Conservation (phyloP, 2,888 invertebrate genomes). For the Nemapogon koenigi region DNA sequence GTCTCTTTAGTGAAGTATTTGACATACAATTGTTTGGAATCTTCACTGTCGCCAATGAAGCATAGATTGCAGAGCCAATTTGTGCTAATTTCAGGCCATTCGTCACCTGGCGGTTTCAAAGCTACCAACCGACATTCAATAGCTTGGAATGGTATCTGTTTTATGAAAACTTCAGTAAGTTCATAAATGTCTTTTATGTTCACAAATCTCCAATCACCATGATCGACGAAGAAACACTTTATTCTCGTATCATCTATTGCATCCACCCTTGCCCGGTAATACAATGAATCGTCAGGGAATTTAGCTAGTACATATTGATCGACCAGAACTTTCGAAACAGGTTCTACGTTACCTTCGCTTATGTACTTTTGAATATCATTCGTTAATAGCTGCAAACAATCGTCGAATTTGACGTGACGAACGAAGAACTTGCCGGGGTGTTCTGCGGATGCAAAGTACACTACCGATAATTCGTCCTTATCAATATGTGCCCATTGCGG, state of each 20-base stretch:
- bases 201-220: slow-evolving; percentile 61
- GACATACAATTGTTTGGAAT: slow-evolving; percentile 42
- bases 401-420: slow-evolving; percentile 47
- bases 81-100: slow-evolving; percentile 59
- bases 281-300: slow-evolving; percentile 44
- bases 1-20: slow-evolving; percentile 43
- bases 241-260: slow-evolving; percentile 35
- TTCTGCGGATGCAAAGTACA: slow-evolving; percentile 46
- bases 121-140: slow-evolving; percentile 69
- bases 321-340: slow-evolving; percentile 24
- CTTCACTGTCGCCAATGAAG: slow-evolving; percentile 33
- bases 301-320: slow-evolving; percentile 57
- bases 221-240: slow-evolving; percentile 68
- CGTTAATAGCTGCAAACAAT: slow-evolving; percentile 35
- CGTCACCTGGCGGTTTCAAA: slow-evolving; percentile 41
- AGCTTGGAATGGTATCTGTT: slow-evolving; percentile 67
- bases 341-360: slow-evolving; percentile 21
- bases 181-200: slow-evolving; percentile 38
- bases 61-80: slow-evolving; percentile 57
- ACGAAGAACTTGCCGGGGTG: slow-evolving; percentile 57
- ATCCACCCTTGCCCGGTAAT: slow-evolving; percentile 51
- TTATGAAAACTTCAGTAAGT: slow-evolving; percentile 54
- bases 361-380: slow-evolving; percentile 44
- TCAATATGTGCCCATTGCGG: slow-evolving; percentile 59
- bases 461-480: slow-evolving; percentile 31